phyloP scores from a whole-genome alignment of 2,888 invertebrate genomes.

The Mycalesis mineus region DNA sequence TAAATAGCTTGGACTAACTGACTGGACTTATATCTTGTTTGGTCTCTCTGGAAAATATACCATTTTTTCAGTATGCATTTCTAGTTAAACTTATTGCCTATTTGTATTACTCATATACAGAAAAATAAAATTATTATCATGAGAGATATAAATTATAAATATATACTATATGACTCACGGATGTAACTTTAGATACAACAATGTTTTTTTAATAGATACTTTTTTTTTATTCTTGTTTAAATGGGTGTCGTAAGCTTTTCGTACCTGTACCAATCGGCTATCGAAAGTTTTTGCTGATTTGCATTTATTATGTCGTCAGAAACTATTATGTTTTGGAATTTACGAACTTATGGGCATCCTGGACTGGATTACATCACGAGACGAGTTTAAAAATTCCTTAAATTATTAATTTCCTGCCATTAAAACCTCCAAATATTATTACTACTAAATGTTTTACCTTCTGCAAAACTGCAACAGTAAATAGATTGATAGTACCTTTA shows the following conservation, averaged over 20 bases:
- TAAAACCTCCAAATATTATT: no score
- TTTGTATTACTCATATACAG: neutral
- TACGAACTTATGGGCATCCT: neutral
- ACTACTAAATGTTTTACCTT: no score
- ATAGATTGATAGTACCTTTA: no score
- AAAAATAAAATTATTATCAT: neutral
- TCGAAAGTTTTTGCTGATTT: conserved; percentile 8
- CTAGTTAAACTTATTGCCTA: neutral
- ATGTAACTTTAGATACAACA: neutral
- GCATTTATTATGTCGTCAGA: conserved; percentile 3
- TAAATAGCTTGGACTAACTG: no score
- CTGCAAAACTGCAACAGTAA: no score
- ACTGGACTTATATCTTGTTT: no score
- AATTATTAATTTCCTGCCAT: neutral
- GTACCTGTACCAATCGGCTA: conserved; percentile 4
- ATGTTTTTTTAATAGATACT: neutral
- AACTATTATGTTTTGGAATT: conserved; percentile 1
- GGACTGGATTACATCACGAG: neutral
- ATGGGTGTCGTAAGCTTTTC: conserved; percentile 6
- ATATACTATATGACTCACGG: neutral
- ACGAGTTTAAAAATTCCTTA: neutral
- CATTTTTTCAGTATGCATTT: neutral
- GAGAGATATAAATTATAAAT: neutral
- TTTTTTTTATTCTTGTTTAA: conserved; percentile 5
- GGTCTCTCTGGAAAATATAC: no score